Evolutionary conservation across 2,113 vertebrate genomes (phyloP), one percentile per base, ranked within the genome.

Genomic region (Alethe castanea): DNA sequence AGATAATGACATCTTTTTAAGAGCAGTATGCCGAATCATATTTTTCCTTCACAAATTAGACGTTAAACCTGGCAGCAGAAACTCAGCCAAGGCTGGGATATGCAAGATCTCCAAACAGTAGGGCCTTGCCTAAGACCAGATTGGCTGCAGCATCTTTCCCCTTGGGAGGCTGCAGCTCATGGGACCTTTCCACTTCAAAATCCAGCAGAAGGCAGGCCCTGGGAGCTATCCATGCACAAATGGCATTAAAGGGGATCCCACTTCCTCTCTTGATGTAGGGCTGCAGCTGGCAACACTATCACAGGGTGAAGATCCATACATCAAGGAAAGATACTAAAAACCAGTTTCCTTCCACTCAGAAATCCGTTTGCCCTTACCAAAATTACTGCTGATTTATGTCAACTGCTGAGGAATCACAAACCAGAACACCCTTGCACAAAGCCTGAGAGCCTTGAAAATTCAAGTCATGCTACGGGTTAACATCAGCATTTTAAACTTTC

Each of bases 51-150:
- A 56, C 59, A 88, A 88, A 83, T 77, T 54, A 73, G 66, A 86
- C n/a, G 59, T 94, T 70, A 94, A 86, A 93, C 66, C 52, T 86
- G 56, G 16, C 82, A 70, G 67, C 12, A 95, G 67, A 81, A 90
- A 73, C 38, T 77, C 81, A 85, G n/a, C 11, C 2, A 6, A 56
- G 69, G 35, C 6, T 35, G 50, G 25, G 45, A 85, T 33, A 57
- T 4, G 4, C 31, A 65, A 40, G 48, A 44, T 74, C 59, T 86
- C 67, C 54, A 14, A 90, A 72, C 86, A 77, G 64, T 4, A 81
- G 59, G 3, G 33, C 28, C 54, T 86, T 88, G 72, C 86, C 76
- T 66, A 92, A 90, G 35, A 90, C 71, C 64, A 54, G 59, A 81
- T 0, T 90, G 87, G 92, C 76, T 91, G 92, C 76, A 92, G 45